Conservation (phyloP, 2,888 invertebrate genomes). For the Polylopha cassiicola region DNA sequence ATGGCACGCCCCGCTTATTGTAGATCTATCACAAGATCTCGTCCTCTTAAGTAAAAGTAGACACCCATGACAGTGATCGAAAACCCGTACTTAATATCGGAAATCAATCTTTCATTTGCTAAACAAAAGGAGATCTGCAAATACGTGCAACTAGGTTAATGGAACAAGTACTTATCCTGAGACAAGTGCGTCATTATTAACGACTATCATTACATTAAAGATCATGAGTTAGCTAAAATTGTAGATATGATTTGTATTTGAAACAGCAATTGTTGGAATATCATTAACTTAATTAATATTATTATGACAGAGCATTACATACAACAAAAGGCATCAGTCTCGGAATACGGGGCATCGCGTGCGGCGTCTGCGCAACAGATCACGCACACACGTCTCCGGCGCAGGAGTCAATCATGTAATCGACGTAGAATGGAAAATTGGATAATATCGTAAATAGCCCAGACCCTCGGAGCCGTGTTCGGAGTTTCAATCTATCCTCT, state of each 20-base stretch:
- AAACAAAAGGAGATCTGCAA: slow-evolving; percentile 44
- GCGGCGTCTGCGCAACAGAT: slow-evolving; percentile 35
- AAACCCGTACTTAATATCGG: slow-evolving; percentile 28
- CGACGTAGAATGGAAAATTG: slow-evolving; percentile 55
- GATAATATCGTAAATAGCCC: slow-evolving; percentile 58
- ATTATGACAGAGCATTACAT: slow-evolving; percentile 1
- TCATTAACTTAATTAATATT: slow-evolving; percentile 9
- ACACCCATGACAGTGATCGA: slow-evolving; percentile 36
- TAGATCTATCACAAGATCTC: slow-evolving; percentile 34
- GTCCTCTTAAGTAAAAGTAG: slow-evolving; percentile 29
- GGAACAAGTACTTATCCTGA: slow-evolving; percentile 41
- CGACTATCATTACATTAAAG: slow-evolving; percentile 38
- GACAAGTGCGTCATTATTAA: slow-evolving; percentile 36
- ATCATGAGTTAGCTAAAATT: slow-evolving; percentile 41
- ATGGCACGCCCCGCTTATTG: slow-evolving; percentile 36
- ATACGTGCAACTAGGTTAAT: slow-evolving; percentile 48
- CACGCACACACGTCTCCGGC: slow-evolving; percentile 39
- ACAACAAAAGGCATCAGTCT: slow-evolving; percentile 7
- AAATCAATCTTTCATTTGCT: slow-evolving; percentile 38
- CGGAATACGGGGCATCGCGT: slow-evolving; percentile 42
- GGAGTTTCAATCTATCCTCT: slow-evolving; percentile 37
- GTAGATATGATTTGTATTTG: slow-evolving; percentile 1
- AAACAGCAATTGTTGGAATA: slow-evolving; percentile 5
- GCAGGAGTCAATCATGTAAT: slow-evolving; percentile 48
- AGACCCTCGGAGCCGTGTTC: slow-evolving; percentile 28